Evolutionary conservation across 1,140 invertebrate genomes (phyloP), one percentile per base, ranked within the genome.

Genomic region (Pseudoatta argentina): DNA sequence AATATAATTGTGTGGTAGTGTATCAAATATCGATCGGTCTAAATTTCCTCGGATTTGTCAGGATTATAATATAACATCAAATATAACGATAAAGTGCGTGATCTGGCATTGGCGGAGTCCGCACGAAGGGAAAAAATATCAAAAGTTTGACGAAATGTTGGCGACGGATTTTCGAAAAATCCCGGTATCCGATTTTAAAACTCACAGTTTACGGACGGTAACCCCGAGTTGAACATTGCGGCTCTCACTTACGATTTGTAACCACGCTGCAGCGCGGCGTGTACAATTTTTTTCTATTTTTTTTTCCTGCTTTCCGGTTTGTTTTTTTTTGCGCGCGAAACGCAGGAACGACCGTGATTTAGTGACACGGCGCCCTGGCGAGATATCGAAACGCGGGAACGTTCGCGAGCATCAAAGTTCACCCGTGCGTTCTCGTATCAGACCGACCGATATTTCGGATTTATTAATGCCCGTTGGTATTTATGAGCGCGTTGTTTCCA

Each of bases 401-500:
- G 73, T 34, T 53, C 48, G 8, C 61, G 34, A 86, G 63, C 77
- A 39, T 14, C n/a, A 48, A 66, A 77, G 72, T 77, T 82, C 53
- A 27, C 76, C 61, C 61, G 48, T 76, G 61, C 64, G 63, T 57
- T 30, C 27, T 64, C 53, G 77, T 82, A 63, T 81, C 85, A 16
- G 34, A n/a, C 66, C 55, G 44, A 12, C 53, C 77, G 85, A 86
- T 86, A 86, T 86, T 86, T 69, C 75, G 64, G 76, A 86, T 86
- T 86, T 86, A 86, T 86, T 77, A 79, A 86, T 81, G 76, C 66
- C 66, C 24, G n/a, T 55, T 16, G 77, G 30, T 85, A 86, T 86
- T 86, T 78, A 78, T 69, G 71, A 77, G 57, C 59, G 64, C 85
- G 85, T 30, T 51, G 63, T 57, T 77, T 55, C 61, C 51, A 48